Evolutionary conservation across 2,797 vertebrate species (phyloP).

Genomic region (Myotis daubentonii): DNA sequence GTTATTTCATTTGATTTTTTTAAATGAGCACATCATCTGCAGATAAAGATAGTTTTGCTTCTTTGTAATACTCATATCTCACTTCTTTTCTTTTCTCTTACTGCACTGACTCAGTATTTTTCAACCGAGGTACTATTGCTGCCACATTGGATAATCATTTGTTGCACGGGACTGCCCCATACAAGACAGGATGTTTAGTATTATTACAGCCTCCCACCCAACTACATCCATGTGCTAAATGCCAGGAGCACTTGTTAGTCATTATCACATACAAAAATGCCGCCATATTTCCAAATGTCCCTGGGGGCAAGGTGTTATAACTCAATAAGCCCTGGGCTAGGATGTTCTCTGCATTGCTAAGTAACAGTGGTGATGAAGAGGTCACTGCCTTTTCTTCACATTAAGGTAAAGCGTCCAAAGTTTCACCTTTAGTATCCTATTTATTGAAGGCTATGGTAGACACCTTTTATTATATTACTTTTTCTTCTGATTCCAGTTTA

Average conservation of each 20-base stretch:
- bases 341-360: background rate
- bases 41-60: background rate
- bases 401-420: background rate
- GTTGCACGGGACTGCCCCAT: background rate
- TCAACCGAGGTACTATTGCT: background rate
- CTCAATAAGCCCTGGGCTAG: background rate
- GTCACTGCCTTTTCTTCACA: background rate
- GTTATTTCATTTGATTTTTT: conserved; percentile 17
- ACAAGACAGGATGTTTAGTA: background rate
- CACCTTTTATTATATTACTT: background rate
- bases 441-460: background rate
- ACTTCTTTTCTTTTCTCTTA: background rate
- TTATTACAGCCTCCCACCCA: background rate
- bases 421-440: background rate
- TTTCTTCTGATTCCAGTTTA: background rate
- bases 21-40: background rate
- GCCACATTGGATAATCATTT: background rate
- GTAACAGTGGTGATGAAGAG: background rate
- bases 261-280: background rate
- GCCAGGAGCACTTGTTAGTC: background rate
- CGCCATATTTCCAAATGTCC: background rate
- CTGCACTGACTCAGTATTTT: background rate
- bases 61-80: background rate
- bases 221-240: background rate
- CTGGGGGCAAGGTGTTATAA: background rate